These are phyloP conservation scores for Lymantria monacha DNA, from an alignment of 2,888 invertebrate species.

Conservation along the genomic window DNA sequence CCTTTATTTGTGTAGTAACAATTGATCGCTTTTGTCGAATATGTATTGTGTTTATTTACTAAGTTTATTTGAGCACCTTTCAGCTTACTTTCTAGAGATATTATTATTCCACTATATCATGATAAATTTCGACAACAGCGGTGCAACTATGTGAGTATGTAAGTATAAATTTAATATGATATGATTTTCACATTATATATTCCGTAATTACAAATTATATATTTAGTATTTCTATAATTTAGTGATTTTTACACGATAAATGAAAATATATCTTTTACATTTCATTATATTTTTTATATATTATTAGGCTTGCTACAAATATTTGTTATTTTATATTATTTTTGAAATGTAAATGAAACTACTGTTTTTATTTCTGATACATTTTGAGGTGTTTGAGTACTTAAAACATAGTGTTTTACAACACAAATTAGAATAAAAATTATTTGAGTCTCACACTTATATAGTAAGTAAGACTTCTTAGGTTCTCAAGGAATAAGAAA, in stretches of 20 bases:
- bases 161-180: slow-evolving; percentile 33
- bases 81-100: slow-evolving; percentile 27
- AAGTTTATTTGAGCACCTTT: slow-evolving; percentile 30
- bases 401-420: too few species aligned
- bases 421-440: too few species aligned
- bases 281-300: not conserved
- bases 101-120: slow-evolving; percentile 20
- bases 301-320: not conserved
- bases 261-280: not conserved
- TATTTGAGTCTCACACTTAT: too few species aligned
- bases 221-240: not conserved
- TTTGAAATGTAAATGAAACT: not conserved
- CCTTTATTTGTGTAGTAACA: slow-evolving; percentile 42
- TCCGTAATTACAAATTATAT: not conserved
- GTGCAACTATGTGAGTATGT: slow-evolving; percentile 53
- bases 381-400: too few species aligned
- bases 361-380: too few species aligned
- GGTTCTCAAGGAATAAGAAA: too few species aligned
- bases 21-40: slow-evolving; percentile 70
- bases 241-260: not conserved
- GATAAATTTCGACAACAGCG: slow-evolving; percentile 56
- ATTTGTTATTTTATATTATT: not conserved
- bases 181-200: slow-evolving; percentile 9
- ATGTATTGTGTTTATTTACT: slow-evolving; percentile 31
- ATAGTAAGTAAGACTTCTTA: too few species aligned